Base-by-base conservation (phyloP, 2,113 vertebrate genomes). In the Paracanthobrama guichenoti region DNA sequence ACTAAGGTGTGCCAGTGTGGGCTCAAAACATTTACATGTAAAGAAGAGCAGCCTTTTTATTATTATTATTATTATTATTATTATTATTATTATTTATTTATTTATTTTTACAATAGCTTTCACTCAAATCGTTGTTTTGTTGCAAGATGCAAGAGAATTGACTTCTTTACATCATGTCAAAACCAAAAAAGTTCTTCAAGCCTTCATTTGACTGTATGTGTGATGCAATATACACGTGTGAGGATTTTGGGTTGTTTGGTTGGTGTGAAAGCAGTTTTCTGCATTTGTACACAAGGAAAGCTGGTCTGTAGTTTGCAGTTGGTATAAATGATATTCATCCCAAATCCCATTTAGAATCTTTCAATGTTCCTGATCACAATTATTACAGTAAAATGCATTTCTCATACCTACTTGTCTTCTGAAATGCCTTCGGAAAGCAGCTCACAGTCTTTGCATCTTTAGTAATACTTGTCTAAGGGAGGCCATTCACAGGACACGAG, bases 81-180 rank as follows among this genome's bases (percentile, higher is more conserved):
- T n/a, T n/a, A n/a, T n/a, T n/a, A n/a, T n/a, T n/a, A n/a, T n/a
- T n/a, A n/a, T n/a, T n/a, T 35, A 35, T 35, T 5, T 35, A 35
- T 35, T 35, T 35, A n/a, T 71, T 71, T 80, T n/a, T 44, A 50
- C 42, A 31, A 50, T 20, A 22, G 78, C 35, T 80, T 62, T 64
- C 57, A 62, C 39, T 66, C 78, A 66, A 20, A 66, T 31, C 11
- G 2, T 12, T 46, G 39, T 48, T 55, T 81, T 50, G 18, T 71
- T n/a, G 13, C 16, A 69, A 39, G 64, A 81, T 57, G 79, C 79
- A 81, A 81, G 11, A 42, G 28, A 18, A 2, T 9, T 35, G 18
- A 71, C 26, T 79, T 64, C 44, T 66, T 81, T 48, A 31, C 31
- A 31, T 53, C 77, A 79, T 64, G 76, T 60, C 14, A 64, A 79